Percentiles rank a stretch among this genome's conserved stretches.
Conservation (phyloP, 2,888 invertebrate species). For the Blastobasis lacticolella region DNA sequence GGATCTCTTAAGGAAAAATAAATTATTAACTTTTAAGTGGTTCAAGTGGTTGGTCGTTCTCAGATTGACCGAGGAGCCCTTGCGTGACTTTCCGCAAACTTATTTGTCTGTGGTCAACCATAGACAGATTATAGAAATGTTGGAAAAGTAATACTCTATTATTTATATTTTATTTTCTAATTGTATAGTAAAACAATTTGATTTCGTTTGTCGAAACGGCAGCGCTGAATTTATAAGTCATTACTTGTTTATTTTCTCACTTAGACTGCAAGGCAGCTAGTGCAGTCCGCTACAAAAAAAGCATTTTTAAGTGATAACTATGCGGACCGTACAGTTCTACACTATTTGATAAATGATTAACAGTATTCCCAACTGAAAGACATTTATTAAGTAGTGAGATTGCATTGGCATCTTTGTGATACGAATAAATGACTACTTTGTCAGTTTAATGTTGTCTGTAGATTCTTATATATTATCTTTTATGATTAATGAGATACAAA, state of each 20-base stretch:
- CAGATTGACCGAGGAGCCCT: no score
- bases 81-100: conserved; percentile 8
- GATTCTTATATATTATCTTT: conserved; percentile 58
- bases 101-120: conserved; percentile 59
- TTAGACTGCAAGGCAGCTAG: no score
- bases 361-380: no score
- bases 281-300: no score
- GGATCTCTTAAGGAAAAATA: conserved; percentile 51
- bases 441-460: conserved; percentile 51
- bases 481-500: conserved; percentile 1
- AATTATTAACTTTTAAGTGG: conserved; percentile 32
- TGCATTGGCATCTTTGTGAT: no score
- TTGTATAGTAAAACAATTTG: conserved; percentile 53
- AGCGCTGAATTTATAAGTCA: no score
- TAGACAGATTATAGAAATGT: conserved; percentile 58
- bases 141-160: conserved; percentile 72
- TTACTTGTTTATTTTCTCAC: no score
- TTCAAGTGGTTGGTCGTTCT: not conserved
- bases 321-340: no score
- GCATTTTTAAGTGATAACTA: no score
- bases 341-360: no score
- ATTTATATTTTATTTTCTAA: conserved; percentile 70
- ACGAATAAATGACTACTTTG: no score
- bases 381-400: no score
- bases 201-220: conserved; percentile 27